Conservation (phyloP, 92 coral and sea anemone species). For the Epizoanthus scotinus region DNA sequence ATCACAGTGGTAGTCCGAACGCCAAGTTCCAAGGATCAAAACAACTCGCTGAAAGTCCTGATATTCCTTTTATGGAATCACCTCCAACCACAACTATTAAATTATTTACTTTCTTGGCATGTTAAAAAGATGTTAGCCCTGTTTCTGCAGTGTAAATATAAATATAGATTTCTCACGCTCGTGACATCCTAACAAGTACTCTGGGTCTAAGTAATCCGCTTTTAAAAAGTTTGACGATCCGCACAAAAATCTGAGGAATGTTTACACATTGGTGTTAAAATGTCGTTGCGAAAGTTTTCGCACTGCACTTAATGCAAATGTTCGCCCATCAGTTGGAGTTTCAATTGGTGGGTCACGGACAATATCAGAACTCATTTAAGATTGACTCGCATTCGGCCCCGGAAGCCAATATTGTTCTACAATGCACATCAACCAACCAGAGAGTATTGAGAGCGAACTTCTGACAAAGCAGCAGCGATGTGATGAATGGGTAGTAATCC, state of each 20-base stretch:
- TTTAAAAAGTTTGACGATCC: slow-evolving; percentile 29
- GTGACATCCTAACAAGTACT: neutral
- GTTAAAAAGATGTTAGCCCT: too few relatives aligned
- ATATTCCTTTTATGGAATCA: neutral
- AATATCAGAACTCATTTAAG: slow-evolving; percentile 6
- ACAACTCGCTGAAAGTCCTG: neutral
- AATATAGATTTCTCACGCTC: neutral
- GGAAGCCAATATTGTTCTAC: slow-evolving; percentile 32
- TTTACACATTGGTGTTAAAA: slow-evolving; percentile 15
- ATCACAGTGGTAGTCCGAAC: neutral
- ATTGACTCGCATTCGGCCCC: slow-evolving; percentile 1
- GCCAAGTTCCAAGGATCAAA: slow-evolving; percentile 8
- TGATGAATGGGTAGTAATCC: slow-evolving; percentile 27
- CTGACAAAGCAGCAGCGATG: slow-evolving; percentile 31
- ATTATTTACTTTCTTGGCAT: neutral
- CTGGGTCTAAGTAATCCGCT: neutral
- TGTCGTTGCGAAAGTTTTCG: neutral
- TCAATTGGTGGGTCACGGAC: slow-evolving; percentile 9
- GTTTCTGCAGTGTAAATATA: too few relatives aligned
- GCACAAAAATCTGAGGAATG: slow-evolving; percentile 23
- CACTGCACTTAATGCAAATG: slow-evolving; percentile 11
- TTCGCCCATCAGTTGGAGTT: neutral
- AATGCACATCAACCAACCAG: slow-evolving; percentile 33
- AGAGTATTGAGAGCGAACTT: slow-evolving; percentile 1
- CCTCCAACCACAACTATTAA: neutral